Base-by-base conservation (phyloP, 2,888 invertebrate genomes). In the Piscicola geometra region DNA sequence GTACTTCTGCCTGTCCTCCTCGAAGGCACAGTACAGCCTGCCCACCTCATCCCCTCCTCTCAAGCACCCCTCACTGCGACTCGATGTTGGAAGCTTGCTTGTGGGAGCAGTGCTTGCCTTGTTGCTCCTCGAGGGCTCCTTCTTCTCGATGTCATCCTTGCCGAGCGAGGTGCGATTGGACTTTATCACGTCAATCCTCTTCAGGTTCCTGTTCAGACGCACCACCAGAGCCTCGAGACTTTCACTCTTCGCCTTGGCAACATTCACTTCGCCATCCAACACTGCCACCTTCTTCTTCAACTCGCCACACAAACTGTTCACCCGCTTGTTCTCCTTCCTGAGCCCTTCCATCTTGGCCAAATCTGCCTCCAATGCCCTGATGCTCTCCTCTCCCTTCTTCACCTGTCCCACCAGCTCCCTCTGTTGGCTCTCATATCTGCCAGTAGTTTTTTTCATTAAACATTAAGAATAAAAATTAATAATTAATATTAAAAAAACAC, bases 241-340 rank as follows among this genome's bases (percentile, higher is more conserved):
- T 35, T 30, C 36, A 3, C 25, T 28, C 15, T 73, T 47, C 21
- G 28, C 15, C 32, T 73, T 73, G 28, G 30, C 2, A 28, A 12
- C 35, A 25, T 30, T 64, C n/a, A 73, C 32, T 35, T 73, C 73
- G 18, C 64, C 33, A n/a, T 73, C 64, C 12, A 64, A 64, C 3
- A 25, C 52, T 32, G 32, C 64, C 2, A 21, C 18, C 33, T 73
- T 73, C 25, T 73, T 73, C 21, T 30, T 56, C 73, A 73, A 1
- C 30, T 73, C 73, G 3, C 36, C 21, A 30, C 60, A 0, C n/a
- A 56, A 64, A 36, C n/a, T 52, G 21, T 64, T 73, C n/a, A 73
- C 15, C 36, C 73, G n/a, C 33, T 73, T 73, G 36, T 73, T 73
- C 30, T 73, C 73, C 25, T 35, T 64, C 36, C 64, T 73, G 5